Evolutionary conservation across 2,888 invertebrate species (phyloP), one percentile per base, ranked within the genome.

Genomic region (Dyspetes luteomarginatus): DNA sequence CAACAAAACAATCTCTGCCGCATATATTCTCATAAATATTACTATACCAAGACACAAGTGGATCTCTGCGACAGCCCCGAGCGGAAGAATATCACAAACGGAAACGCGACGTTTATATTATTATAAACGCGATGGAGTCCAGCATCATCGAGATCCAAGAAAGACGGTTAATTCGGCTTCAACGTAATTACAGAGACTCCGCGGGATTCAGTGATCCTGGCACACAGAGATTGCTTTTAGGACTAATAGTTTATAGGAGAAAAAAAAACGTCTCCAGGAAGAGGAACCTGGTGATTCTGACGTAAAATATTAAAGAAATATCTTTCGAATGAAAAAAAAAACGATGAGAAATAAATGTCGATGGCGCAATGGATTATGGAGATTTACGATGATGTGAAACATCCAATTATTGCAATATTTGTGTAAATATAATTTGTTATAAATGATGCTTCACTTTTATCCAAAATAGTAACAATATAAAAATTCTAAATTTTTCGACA

Each of bases 91-190:
- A 26, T 36, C 64, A 60, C 43, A 4, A 78, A 55, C 78, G 81
- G 78, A 81, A 81, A 78, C 74, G n/a, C n/a, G 68, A 69, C 69
- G 56, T 64, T 73, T 78, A 74, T 45, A 58, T 64, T 56, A 55
- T 36, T 62, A 62, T 56, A 45, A 62, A 62, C 26, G 48, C 22
- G 30, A 58, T 72, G 36, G 22, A 36, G 24, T n/a, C 43, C 24
- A n/a, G 17, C 26, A 36, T 17, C 19, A 50, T 45, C 60, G 43
- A 28, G 43, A 69, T 69, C 78, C 60, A 9, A 78, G 77, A 81
- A 79, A 69, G 17, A 41, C 41, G 72, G 74, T 69, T 71, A 58
- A 77, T 74, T 74, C 69, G 78, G 81, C 52, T 45, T 65, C 19
- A 41, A 22, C 56, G 50, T 81, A 78, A 81, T 81, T 78, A 81